Evolutionary conservation across 2,113 vertebrate species (phyloP).

Genomic region (Ceyx cyanopectus): DNA sequence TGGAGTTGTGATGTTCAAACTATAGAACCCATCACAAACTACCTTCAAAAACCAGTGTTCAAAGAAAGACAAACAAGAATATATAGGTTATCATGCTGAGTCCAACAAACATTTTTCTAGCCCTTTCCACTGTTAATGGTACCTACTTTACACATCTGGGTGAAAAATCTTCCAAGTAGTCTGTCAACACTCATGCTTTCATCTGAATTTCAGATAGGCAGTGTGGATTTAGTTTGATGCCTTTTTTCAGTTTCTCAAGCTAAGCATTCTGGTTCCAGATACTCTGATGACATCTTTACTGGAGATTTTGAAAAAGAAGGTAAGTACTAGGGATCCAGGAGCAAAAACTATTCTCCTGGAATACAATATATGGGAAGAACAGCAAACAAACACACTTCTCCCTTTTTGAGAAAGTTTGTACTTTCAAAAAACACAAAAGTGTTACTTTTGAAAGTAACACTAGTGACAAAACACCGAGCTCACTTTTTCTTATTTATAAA

Average conservation of each 20-base stretch:
- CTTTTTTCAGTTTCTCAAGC: background rate
- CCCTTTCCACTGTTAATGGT: background rate
- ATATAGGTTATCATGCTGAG: background rate
- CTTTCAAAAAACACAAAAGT: too few relatives aligned
- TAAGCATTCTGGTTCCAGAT: background rate
- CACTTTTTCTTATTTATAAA: background rate
- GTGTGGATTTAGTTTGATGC: background rate
- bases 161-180: background rate
- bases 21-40: background rate
- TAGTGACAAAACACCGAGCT: background rate
- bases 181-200: background rate
- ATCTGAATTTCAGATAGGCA: too few relatives aligned
- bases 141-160: background rate
- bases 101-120: background rate
- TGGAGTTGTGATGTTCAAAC: background rate
- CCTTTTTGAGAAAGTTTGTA: background rate
- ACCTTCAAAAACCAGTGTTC: background rate
- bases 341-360: background rate
- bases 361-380: background rate
- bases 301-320: background rate
- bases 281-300: background rate
- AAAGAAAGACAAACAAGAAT: background rate
- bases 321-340: background rate
- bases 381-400: background rate
- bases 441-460: background rate